phyloP scores from a whole-genome alignment of 1,140 invertebrate species.

The Megalonaias nervosa region DNA sequence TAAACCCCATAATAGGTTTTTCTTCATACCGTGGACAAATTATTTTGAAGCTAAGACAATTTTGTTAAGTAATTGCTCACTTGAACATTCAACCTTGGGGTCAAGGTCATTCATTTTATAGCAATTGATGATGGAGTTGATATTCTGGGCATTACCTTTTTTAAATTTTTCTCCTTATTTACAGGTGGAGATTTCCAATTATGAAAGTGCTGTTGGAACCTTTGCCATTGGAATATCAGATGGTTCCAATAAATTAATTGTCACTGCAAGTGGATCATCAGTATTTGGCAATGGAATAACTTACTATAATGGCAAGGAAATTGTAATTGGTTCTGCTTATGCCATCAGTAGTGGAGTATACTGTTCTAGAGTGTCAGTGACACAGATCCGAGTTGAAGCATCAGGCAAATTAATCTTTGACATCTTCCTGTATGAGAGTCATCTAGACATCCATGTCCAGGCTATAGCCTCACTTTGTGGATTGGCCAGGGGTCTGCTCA shows the following conservation, averaged over 20 bases:
- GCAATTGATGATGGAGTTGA: too few relatives aligned
- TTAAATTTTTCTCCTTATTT: too few relatives aligned
- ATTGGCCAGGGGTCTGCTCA: conserved; percentile 10
- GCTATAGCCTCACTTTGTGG: conserved; percentile 17
- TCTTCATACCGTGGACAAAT: too few relatives aligned
- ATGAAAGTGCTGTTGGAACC: too few relatives aligned
- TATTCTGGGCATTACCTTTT: too few relatives aligned
- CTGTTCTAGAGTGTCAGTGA: conserved; percentile 1
- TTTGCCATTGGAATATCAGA: background rate
- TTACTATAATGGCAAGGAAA: conserved; percentile 12
- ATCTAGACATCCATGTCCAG: conserved; percentile 14
- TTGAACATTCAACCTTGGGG: too few relatives aligned
- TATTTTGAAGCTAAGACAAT: too few relatives aligned
- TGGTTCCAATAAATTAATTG: conserved; percentile 20
- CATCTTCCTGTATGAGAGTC: conserved; percentile 23
- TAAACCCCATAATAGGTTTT: too few relatives aligned
- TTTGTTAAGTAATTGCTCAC: too few relatives aligned
- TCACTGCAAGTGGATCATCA: conserved; percentile 8
- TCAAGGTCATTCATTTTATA: too few relatives aligned
- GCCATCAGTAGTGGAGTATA: conserved; percentile 14
- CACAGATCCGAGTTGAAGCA: conserved; percentile 18
- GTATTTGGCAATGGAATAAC: background rate
- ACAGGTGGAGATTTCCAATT: too few relatives aligned
- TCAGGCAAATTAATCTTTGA: conserved; percentile 25
- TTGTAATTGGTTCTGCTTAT: conserved; percentile 12